phyloP scores from a whole-genome alignment of 2,888 invertebrate species.

The Chrysopilus asiliformis region DNA sequence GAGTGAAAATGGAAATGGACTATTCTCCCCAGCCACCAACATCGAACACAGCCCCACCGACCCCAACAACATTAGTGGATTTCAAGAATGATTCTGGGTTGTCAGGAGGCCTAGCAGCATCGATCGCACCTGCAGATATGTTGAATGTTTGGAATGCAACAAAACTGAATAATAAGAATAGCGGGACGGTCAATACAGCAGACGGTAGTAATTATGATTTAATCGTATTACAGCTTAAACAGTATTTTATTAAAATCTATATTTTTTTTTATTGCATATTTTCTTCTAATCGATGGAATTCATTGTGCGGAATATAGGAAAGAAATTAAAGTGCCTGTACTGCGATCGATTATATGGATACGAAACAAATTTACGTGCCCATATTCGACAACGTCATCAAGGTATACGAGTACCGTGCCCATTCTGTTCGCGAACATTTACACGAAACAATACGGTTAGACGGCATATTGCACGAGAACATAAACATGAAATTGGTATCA shows the following conservation, averaged over 20 bases:
- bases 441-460: slow-evolving; percentile 82
- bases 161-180: slow-evolving; percentile 51
- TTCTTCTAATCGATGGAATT: slow-evolving; percentile 3
- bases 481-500: slow-evolving; percentile 45
- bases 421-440: slow-evolving; percentile 80
- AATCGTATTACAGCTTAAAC: not conserved
- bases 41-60: slow-evolving; percentile 40
- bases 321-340: slow-evolving; percentile 83
- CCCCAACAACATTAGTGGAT: slow-evolving; percentile 39
- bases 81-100: slow-evolving; percentile 29
- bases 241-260: not conserved
- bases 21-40: slow-evolving; percentile 47
- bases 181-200: slow-evolving; percentile 69
- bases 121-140: slow-evolving; percentile 42
- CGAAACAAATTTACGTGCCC: slow-evolving; percentile 83
- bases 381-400: slow-evolving; percentile 83
- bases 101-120: slow-evolving; percentile 31
- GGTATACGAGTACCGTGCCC: slow-evolving; percentile 86
- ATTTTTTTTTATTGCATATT: not conserved
- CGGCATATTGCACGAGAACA: slow-evolving; percentile 84
- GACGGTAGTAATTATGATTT: slow-evolving; percentile 47
- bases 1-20: slow-evolving; percentile 49
- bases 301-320: too few relatives aligned
- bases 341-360: slow-evolving; percentile 87
- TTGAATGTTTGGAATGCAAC: slow-evolving; percentile 47